A percentile compares a stretch with the other conserved stretches of the same genome.
Conservation (phyloP, 2,113 vertebrate species). For the Siphamia tubifer region DNA sequence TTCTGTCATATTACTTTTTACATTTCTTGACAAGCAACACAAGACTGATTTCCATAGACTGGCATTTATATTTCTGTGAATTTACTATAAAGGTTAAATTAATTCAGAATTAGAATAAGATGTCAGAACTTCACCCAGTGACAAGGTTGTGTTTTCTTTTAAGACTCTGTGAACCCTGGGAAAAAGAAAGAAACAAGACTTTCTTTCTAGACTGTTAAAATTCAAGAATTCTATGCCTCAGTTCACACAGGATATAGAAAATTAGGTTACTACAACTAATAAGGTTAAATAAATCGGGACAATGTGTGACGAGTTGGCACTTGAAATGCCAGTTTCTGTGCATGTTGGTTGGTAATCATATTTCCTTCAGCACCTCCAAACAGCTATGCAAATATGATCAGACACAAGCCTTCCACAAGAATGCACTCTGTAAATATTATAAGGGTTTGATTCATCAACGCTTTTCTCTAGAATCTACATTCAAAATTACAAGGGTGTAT, state of each 20-base stretch:
- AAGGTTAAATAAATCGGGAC: neutral
- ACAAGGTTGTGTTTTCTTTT: neutral
- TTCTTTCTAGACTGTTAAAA: neutral
- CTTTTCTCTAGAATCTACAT: no score
- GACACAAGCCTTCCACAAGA: neutral
- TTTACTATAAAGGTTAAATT: no score
- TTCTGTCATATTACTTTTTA: slow-evolving; percentile 12
- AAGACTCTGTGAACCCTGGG: neutral
- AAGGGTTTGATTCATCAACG: no score
- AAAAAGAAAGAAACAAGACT: no score
- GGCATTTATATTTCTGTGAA: no score
- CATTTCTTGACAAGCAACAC: neutral
- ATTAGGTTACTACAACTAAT: neutral
- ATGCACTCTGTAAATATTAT: neutral
- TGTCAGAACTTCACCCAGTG: neutral
- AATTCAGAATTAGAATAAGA: slow-evolving; percentile 4
- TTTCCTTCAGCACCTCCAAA: neutral
- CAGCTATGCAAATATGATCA: neutral
- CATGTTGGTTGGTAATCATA: neutral
- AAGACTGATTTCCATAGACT: neutral
- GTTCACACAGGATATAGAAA: neutral
- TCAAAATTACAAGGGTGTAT: no score
- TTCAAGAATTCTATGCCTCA: neutral
- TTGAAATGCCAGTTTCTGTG: neutral
- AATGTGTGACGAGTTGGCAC: neutral